Percentiles rank a stretch among this genome's conserved stretches.
Evolutionary conservation across 2,888 invertebrate species (phyloP).

Genomic region (Pachymerium ferrugineum): DNA sequence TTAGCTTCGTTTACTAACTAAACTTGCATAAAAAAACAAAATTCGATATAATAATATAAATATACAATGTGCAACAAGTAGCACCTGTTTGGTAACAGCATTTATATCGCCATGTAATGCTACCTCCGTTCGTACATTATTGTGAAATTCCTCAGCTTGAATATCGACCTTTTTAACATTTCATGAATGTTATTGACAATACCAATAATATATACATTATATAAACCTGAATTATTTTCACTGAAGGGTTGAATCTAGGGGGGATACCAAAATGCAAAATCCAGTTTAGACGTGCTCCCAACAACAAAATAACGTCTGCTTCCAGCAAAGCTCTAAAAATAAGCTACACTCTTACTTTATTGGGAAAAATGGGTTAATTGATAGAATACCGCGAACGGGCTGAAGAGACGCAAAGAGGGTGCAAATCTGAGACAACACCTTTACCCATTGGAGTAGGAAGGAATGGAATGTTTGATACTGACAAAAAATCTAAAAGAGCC

Average conservation of each 20-base stretch:
- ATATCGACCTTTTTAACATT: conserved; percentile 64
- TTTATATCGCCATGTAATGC: conserved; percentile 80
- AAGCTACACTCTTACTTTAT: background rate
- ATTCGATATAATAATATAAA: background rate
- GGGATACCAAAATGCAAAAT: conserved; percentile 91
- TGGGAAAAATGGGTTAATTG: background rate
- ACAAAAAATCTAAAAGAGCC: conserved; percentile 63
- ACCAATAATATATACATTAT: background rate
- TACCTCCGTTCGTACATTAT: conserved; percentile 72
- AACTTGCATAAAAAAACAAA: background rate
- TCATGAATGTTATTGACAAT: background rate
- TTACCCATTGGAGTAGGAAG: conserved; percentile 91
- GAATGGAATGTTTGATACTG: conserved; percentile 72
- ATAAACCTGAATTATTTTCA: conserved; percentile 78
- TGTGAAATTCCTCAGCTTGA: conserved; percentile 83
- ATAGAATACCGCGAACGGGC: conserved; percentile 63
- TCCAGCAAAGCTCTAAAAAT: conserved; percentile 64
- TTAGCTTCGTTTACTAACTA: conserved; percentile 22
- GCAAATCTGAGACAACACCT: conserved; percentile 53
- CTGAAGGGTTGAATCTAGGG: conserved; percentile 73
- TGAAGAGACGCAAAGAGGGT: conserved; percentile 68
- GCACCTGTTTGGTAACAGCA: conserved; percentile 64
- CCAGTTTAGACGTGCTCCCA: conserved; percentile 95
- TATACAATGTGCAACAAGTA: background rate
- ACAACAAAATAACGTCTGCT: conserved; percentile 78